Evolutionary conservation across 2,888 invertebrate genomes (phyloP), one percentile per base, ranked within the genome.

Genomic region (Germaria angustata): DNA sequence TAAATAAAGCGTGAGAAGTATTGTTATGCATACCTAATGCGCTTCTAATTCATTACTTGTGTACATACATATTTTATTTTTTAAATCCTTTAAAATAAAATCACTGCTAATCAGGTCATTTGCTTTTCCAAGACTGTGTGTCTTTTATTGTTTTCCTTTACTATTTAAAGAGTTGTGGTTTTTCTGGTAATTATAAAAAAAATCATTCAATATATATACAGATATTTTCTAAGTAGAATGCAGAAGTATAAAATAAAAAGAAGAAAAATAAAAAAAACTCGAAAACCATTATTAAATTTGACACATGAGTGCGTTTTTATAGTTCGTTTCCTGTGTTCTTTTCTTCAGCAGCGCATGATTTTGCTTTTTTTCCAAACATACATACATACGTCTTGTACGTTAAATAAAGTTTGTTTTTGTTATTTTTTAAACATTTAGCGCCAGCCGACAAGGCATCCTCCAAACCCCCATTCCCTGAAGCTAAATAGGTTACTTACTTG

Each of bases 271-370:
- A 32, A 49, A 59, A 59, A 22, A 15, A 68, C 24, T 20, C 11
- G 22, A 36, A 68, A 69, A 28, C 24, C 77, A 69, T 71, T 69
- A 76, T 69, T 76, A 69, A 77, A 81, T 78, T 68, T 72, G 72
- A 77, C 77, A 72, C 78, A 72, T 81, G 78, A 81, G 72, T 81
- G 72, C 66, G 69, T 81, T 81, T 75, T 81, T 81, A 78, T 78
- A 78, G 81, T 68, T 81, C 69, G 59, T 63, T 79, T 79, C 73
- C 79, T 79, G 76, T 76, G 55, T 76, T 80, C 51, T 57, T 71
- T 65, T 46, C n/a, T 77, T 63, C 5, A 7, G 7, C 49, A 24
- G 20, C 22, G n/a, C 15, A 46, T 36, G 28, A 17, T 15, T 41
- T 55, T 24, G 41, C 11, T 44, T 55, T 53, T n/a, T 36, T 75